phyloP scores from a whole-genome alignment of 2,888 invertebrate genomes.

The Coelopa pilipes region DNA sequence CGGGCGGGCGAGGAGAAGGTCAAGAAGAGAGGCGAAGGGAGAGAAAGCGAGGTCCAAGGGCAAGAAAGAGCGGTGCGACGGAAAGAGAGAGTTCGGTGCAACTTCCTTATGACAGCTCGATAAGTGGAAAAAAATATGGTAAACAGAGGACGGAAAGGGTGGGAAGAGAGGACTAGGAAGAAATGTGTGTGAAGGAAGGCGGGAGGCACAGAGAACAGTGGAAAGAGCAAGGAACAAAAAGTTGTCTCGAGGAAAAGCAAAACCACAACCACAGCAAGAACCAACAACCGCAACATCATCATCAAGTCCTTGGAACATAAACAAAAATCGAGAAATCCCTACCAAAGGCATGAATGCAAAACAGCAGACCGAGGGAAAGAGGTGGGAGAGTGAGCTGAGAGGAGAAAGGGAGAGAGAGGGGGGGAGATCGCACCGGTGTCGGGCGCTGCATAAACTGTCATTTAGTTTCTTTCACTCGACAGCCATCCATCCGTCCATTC shows the following conservation, averaged over 20 bases:
- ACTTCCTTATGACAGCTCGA: too few relatives aligned
- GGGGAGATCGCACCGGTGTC: background rate
- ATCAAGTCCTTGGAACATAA: background rate
- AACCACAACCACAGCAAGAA: background rate
- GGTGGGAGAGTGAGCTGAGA: background rate
- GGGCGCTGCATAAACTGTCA: constrained; percentile 56
- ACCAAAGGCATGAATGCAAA: background rate
- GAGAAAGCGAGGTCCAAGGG: too few relatives aligned
- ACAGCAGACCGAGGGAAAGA: too few relatives aligned
- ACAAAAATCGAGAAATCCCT: background rate
- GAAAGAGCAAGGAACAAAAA: background rate
- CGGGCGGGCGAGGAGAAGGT: too few relatives aligned
- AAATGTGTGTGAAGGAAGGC: background rate
- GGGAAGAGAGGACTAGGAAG: too few relatives aligned
- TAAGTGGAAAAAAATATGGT: too few relatives aligned
- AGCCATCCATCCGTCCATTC: constrained; percentile 56
- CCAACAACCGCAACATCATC: background rate
- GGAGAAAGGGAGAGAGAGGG: background rate
- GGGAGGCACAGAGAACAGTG: background rate
- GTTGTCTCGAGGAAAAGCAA: background rate
- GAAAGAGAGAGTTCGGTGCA: too few relatives aligned
- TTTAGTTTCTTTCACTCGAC: constrained; percentile 56
- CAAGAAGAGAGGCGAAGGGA: too few relatives aligned
- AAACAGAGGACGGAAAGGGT: too few relatives aligned
- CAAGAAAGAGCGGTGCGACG: too few relatives aligned